These are phyloP conservation scores for Cabera pusaria DNA, from an alignment of 2,888 invertebrate species.

Conservation along the genomic window DNA sequence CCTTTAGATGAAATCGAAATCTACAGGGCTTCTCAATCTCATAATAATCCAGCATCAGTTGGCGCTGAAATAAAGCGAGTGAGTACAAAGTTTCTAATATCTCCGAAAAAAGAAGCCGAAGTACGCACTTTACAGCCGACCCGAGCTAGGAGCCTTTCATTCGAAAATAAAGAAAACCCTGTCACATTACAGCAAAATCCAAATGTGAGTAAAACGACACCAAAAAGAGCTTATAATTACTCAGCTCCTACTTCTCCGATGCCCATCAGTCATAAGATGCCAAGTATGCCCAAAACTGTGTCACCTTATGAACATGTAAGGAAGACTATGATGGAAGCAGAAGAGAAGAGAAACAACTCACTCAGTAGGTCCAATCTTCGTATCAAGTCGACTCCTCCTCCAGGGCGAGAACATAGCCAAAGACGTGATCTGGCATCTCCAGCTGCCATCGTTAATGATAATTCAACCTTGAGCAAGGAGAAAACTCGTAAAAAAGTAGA, in stretches of 20 bases:
- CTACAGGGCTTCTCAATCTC: conserved; percentile 58
- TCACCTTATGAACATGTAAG: conserved; percentile 71
- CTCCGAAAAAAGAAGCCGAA: conserved; percentile 76
- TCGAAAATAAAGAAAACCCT: conserved; percentile 44
- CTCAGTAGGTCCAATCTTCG: conserved; percentile 47
- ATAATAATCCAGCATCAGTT: conserved; percentile 61
- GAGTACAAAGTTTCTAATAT: conserved; percentile 71
- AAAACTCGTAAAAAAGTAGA: conserved; percentile 84
- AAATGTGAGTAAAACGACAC: conserved; percentile 25
- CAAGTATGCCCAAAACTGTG: conserved; percentile 69
- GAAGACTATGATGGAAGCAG: conserved; percentile 66
- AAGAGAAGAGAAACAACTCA: conserved; percentile 62
- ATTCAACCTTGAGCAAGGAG: conserved; percentile 60
- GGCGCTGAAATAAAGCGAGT: conserved; percentile 77
- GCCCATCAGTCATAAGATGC: conserved; percentile 60
- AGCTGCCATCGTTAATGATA: conserved; percentile 27
- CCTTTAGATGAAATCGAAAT: conserved; percentile 61
- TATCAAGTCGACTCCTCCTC: conserved; percentile 49
- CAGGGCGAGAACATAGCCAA: conserved; percentile 36
- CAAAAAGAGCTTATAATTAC: conserved; percentile 65
- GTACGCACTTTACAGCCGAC: conserved; percentile 72
- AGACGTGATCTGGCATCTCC: conserved; percentile 34
- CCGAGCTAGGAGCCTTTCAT: conserved; percentile 69
- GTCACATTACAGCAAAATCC: conserved; percentile 23
- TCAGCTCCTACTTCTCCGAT: conserved; percentile 75